Conservation (phyloP, 1,140 invertebrate species). For the Trichomalopsis sarcophagae region DNA sequence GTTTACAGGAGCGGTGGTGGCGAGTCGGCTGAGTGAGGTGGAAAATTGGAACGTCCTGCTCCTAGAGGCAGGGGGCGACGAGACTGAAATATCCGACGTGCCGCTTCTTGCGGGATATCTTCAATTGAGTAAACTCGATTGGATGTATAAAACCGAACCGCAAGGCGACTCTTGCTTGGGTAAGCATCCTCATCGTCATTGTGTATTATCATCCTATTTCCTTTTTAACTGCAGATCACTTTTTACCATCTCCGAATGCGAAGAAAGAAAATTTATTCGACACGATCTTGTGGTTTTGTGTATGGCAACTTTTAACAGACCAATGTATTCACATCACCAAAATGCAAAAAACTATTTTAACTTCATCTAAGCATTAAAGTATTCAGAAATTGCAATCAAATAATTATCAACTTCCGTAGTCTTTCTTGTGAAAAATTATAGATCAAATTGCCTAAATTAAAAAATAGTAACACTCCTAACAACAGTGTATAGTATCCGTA, state of each 20-base stretch:
- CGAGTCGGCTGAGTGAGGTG: constrained; percentile 88
- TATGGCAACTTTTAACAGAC: not conserved
- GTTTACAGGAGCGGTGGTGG: constrained; percentile 86
- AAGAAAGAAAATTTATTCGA: not conserved
- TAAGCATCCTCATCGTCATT: constrained; percentile 61
- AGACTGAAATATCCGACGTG: constrained; percentile 92
- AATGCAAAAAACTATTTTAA: no score
- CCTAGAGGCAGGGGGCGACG: constrained; percentile 93
- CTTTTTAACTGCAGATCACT: not conserved
- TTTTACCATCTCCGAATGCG: not conserved
- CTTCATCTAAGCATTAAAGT: no score
- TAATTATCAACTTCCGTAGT: no score
- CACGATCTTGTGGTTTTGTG: not conserved
- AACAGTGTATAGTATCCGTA: no score
- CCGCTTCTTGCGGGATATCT: constrained; percentile 90
- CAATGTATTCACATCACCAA: no score
- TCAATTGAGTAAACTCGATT: constrained; percentile 91
- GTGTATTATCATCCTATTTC: no score
- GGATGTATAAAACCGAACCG: constrained; percentile 94
- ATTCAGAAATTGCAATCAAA: no score
- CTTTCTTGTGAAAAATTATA: no score
- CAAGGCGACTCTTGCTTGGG: constrained; percentile 88
- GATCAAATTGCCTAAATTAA: no score
- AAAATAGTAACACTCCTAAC: no score
- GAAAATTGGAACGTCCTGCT: constrained; percentile 88